These are phyloP conservation scores for Notothenia coriiceps DNA, from an alignment of 2,113 vertebrate genomes.

Conservation along the genomic window DNA sequence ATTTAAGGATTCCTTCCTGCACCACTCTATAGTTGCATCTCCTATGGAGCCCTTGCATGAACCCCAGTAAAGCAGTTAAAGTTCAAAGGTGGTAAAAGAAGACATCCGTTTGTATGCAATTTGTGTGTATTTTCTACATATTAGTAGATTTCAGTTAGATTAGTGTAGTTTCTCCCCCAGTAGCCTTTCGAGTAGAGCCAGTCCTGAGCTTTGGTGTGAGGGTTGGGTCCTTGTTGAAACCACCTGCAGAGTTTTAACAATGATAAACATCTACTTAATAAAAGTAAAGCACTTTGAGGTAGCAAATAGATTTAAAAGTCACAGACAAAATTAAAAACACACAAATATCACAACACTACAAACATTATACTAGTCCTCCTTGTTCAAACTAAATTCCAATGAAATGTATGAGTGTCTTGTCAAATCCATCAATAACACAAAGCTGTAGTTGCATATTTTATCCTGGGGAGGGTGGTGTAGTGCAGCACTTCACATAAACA, in stretches of 20 bases:
- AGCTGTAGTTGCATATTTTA: constrained; percentile 41
- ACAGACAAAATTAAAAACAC: neutral
- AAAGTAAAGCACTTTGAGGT: neutral
- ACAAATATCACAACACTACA: neutral
- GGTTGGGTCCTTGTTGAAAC: constrained; percentile 95
- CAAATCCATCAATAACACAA: neutral
- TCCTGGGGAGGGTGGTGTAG: constrained; percentile 57
- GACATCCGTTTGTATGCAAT: constrained; percentile 11
- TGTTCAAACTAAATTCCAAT: neutral
- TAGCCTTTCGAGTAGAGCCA: constrained; percentile 96
- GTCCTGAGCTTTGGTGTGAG: constrained; percentile 93
- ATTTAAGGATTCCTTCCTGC: too few relatives aligned
- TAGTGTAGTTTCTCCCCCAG: constrained; percentile 95
- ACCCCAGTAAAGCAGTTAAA: constrained; percentile 33
- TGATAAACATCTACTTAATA: neutral
- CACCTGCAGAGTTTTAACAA: constrained; percentile 85
- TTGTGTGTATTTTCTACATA: constrained; percentile 21
- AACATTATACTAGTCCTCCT: neutral
- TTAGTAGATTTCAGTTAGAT: constrained; percentile 97
- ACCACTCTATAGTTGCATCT: neutral
- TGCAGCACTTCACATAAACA: constrained; percentile 54
- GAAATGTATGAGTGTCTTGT: neutral
- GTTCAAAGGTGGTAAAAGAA: constrained; percentile 38
- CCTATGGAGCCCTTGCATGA: neutral
- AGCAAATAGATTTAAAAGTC: neutral